Evolutionary conservation across 2,888 invertebrate species (phyloP), one percentile per base, ranked within the genome.

Genomic region (Desoria tigrina): DNA sequence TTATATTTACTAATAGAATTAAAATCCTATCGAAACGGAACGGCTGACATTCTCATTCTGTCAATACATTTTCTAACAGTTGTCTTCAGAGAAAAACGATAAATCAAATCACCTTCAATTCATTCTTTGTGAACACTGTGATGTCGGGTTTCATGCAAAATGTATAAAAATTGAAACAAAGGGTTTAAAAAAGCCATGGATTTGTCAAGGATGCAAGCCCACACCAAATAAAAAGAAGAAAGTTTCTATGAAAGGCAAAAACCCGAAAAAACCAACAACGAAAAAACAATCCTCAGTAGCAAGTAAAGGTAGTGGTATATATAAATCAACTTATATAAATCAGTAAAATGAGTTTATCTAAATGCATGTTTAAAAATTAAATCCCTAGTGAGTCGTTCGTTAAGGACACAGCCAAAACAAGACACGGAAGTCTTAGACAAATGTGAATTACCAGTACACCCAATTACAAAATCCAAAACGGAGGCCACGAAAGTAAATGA

Each of bases 61-160:
- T 32, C 32, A 32, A n/a, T n/a, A n/a, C n/a, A n/a, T n/a, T n/a
- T n/a, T n/a, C n/a, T n/a, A 7, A 7, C 32, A 7, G 32, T 32
- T 11, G 11, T 32, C 6, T 32, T 11, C 18, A 54, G 9, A 23
- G 14, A 21, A 62, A 55, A 21, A 60, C 23, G 28, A 62, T 61
- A 42, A 63, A 59, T 23, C 61, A 59, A 21, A 55, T 59, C 18
- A 58, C 57, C 18, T 66, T 57, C 24, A 60, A 63, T 23, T 45
- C 62, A 21, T 69, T 54, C 28, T 60, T 32, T 65, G 65, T 24
- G 65, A 66, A 42, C 56, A 58, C 14, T 72, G 72, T 39, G 72
- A 72, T 39, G 61, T 57, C 26, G 69, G 69, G 23, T 72, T 66
- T 54, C 71, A 72, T 37, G 61, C 65, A 7, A 63, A 65, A 26